Evolutionary conservation across 2,888 invertebrate genomes (phyloP).

Genomic region (Habrosyne pyritoides): DNA sequence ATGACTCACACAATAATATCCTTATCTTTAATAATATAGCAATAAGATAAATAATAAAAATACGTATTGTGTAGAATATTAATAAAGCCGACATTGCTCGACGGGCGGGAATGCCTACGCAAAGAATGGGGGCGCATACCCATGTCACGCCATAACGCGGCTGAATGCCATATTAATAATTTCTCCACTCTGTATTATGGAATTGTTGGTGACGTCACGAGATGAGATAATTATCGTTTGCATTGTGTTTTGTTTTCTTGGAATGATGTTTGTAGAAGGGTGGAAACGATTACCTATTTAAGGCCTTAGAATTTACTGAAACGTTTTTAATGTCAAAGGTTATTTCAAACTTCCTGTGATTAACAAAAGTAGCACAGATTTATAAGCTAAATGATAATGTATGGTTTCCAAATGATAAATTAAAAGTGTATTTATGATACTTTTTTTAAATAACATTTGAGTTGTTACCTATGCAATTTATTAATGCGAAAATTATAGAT

Average conservation of each 20-base stretch:
- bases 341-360: too few species aligned
- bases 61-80: conserved; percentile 28
- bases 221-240: conserved; percentile 8
- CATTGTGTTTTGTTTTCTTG: conserved; percentile 1
- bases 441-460: too few species aligned
- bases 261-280: too few species aligned
- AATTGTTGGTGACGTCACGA: conserved; percentile 22
- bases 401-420: too few species aligned
- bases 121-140: conserved; percentile 67
- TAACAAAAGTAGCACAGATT: too few species aligned
- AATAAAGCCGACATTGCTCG: conserved; percentile 38
- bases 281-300: too few species aligned
- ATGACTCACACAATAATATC: background rate
- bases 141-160: conserved; percentile 44
- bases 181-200: conserved; percentile 25
- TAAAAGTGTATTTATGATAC: too few species aligned
- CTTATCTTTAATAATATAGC: conserved; percentile 1
- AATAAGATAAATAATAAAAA: conserved; percentile 8
- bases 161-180: conserved; percentile 23
- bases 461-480: too few species aligned
- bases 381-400: too few species aligned
- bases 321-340: too few species aligned
- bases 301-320: too few species aligned
- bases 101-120: conserved; percentile 34
- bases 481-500: too few species aligned